Evolutionary conservation across 2,797 vertebrate species (phyloP).

Genomic region (Serranus cabrilla): DNA sequence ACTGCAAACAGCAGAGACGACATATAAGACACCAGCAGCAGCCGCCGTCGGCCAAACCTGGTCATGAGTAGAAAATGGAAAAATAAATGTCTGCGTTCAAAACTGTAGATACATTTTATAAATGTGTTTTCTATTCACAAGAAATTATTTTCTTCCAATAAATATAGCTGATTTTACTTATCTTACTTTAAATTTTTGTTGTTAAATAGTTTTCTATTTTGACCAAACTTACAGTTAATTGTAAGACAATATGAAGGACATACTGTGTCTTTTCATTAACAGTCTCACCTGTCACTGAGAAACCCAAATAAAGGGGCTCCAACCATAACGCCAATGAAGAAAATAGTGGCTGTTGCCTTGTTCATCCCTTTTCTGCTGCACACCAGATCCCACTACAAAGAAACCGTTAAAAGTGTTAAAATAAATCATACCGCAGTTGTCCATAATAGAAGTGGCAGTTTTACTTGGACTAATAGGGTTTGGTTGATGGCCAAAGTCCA

Average conservation of each 20-base stretch:
- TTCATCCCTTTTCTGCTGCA: conserved; percentile 83
- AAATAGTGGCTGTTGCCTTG: conserved; percentile 81
- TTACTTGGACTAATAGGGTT: too few relatives aligned
- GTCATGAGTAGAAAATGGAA: background rate
- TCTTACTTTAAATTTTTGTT: too few relatives aligned
- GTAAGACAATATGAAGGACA: background rate
- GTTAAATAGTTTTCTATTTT: too few relatives aligned
- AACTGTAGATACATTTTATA: background rate
- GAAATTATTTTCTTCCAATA: too few relatives aligned
- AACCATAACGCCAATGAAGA: conserved; percentile 86
- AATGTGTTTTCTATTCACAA: too few relatives aligned
- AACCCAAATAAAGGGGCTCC: conserved; percentile 83
- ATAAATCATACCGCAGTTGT: background rate
- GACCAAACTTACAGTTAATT: too few relatives aligned
- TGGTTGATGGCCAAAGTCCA: too few relatives aligned
- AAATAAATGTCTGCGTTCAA: background rate
- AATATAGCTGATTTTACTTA: too few relatives aligned
- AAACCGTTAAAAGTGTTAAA: background rate
- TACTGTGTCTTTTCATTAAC: background rate
- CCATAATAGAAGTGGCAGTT: background rate
- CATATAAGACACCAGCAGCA: conserved; percentile 75
- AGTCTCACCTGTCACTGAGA: conserved; percentile 83
- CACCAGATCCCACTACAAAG: conserved; percentile 85
- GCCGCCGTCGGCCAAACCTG: conserved; percentile 74
- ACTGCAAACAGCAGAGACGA: conserved; percentile 63